A percentile compares a stretch with the other conserved stretches of the same genome.
Conservation (phyloP, 2,888 invertebrate genomes). For the Acrobasis consociella region DNA sequence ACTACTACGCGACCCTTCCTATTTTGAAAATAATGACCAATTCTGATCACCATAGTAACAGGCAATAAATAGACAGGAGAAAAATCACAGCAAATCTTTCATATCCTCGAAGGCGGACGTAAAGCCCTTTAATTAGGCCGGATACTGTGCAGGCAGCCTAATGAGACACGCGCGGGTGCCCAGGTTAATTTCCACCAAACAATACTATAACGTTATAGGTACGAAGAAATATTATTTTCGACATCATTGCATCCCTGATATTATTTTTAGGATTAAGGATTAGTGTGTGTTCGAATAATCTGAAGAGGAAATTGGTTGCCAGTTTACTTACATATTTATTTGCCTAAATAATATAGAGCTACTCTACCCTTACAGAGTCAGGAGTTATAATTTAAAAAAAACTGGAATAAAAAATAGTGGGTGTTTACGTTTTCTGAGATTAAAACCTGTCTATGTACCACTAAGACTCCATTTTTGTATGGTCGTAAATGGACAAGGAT, state of each 20-base stretch:
- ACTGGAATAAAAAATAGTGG: too few species aligned
- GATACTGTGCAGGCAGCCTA: conserved; percentile 63
- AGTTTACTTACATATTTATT: too few species aligned
- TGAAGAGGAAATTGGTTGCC: too few species aligned
- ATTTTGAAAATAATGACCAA: background rate
- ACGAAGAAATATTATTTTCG: conserved; percentile 26
- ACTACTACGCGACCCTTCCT: too few species aligned
- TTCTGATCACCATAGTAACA: conserved; percentile 5
- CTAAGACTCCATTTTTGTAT: too few species aligned
- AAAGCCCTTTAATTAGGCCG: conserved; percentile 70
- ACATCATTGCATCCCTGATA: conserved; percentile 1
- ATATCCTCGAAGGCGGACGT: conserved; percentile 56
- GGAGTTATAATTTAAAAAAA: too few species aligned
- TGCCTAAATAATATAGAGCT: too few species aligned
- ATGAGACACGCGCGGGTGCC: conserved; percentile 63
- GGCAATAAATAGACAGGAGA: conserved; percentile 35
- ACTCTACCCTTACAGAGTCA: too few species aligned
- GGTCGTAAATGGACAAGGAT: too few species aligned
- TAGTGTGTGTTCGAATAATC: background rate
- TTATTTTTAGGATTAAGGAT: background rate
- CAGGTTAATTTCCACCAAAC: conserved; percentile 42
- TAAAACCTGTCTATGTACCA: too few species aligned
- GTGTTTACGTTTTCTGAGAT: too few species aligned
- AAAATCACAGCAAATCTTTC: conserved; percentile 64
- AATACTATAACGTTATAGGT: conserved; percentile 26